Conservation (phyloP, 2,113 vertebrate genomes). For the Passer domesticus region DNA sequence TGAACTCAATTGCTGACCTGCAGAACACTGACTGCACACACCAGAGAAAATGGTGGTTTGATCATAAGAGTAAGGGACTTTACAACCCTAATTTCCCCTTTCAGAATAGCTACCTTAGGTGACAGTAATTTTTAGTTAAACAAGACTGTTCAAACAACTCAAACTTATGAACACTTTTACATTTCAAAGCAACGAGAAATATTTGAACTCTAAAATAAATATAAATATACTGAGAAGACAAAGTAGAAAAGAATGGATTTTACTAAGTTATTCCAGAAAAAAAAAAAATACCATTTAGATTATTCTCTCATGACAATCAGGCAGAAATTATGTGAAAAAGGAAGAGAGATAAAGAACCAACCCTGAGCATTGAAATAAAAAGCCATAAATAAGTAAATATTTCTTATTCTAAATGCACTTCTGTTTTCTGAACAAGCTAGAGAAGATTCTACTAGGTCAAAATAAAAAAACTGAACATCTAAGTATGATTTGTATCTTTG, state of each 20-base stretch:
- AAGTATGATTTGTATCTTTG: neutral
- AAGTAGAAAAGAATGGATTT: neutral
- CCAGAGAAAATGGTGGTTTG: neutral
- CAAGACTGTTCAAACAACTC: neutral
- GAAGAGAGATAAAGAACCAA: neutral
- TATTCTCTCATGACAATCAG: neutral
- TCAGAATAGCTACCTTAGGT: neutral
- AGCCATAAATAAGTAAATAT: neutral
- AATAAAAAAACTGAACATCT: neutral
- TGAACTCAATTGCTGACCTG: neutral
- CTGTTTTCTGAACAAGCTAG: neutral
- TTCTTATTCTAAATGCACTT: neutral
- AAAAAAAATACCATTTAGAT: neutral
- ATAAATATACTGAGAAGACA: neutral
- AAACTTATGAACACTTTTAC: neutral
- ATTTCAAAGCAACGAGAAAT: neutral
- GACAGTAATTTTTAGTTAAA: neutral
- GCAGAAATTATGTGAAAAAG: neutral
- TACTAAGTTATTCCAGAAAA: neutral
- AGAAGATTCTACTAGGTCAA: neutral
- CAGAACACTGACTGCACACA: accelerated
- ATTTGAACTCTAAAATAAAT: neutral
- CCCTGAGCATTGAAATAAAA: neutral
- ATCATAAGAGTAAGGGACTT: neutral
- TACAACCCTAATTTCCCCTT: neutral